A percentile compares a stretch with the other conserved stretches of the same genome.
phyloP scores from a whole-genome alignment of 2,113 vertebrate species.

The Forbesichthys papilliferus region DNA sequence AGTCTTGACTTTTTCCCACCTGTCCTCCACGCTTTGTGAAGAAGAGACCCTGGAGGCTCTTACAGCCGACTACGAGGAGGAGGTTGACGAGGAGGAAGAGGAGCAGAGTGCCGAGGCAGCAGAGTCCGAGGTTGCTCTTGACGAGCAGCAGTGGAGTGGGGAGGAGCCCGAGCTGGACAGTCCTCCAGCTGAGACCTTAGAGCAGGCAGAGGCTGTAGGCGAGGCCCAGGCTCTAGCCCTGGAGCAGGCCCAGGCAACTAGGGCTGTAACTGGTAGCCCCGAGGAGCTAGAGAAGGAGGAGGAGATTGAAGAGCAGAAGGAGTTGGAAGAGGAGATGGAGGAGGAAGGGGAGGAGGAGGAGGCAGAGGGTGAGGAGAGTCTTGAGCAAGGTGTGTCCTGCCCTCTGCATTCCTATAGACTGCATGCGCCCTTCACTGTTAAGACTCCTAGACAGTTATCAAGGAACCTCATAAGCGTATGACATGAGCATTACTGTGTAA shows the following conservation, averaged over 20 bases:
- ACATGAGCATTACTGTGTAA: constrained; percentile 39
- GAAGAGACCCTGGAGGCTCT: constrained; percentile 88
- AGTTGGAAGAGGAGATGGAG: constrained; percentile 69
- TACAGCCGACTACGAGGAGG: constrained; percentile 80
- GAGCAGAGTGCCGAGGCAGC: constrained; percentile 75
- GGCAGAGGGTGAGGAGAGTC: constrained; percentile 75
- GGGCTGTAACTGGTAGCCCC: constrained; percentile 74
- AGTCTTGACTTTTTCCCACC: constrained; percentile 88
- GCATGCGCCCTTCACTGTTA: constrained; percentile 81
- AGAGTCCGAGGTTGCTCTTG: constrained; percentile 81
- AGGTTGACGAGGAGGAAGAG: constrained; percentile 80
- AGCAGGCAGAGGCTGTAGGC: constrained; percentile 76
- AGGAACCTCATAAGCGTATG: constrained; percentile 53
- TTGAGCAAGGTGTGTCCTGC: constrained; percentile 89
- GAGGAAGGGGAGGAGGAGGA: constrained; percentile 69
- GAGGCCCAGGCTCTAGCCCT: constrained; percentile 77
- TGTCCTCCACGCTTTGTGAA: constrained; percentile 87
- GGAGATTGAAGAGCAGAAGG: constrained; percentile 60
- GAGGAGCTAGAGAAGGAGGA: constrained; percentile 77
- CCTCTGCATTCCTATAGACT: constrained; percentile 74
- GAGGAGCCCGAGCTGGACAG: constrained; percentile 81
- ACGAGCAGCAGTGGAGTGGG: constrained; percentile 83
- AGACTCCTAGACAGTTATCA: constrained; percentile 38
- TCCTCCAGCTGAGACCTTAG: constrained; percentile 76
- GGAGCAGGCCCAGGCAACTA: constrained; percentile 74